phyloP scores from a whole-genome alignment of 2,113 vertebrate species.

The pig (Sus scrofa) region DNA sequence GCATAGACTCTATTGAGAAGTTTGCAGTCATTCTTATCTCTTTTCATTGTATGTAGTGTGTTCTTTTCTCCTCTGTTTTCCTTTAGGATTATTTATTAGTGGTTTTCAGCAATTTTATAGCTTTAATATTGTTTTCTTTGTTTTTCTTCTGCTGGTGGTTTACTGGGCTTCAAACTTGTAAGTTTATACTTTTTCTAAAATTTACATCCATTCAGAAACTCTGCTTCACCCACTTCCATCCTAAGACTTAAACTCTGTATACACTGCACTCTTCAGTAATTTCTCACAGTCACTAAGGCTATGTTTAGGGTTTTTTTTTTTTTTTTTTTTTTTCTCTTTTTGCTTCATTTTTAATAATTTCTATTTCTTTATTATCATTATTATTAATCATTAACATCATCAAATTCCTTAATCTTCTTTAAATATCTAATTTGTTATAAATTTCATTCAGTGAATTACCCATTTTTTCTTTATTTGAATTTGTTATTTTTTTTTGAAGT shows the following conservation, averaged over 20 bases:
- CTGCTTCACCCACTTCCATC: neutral
- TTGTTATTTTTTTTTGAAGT: no score
- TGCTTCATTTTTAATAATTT: conserved; percentile 2
- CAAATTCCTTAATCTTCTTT: neutral
- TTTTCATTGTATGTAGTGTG: neutral
- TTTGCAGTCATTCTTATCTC: neutral
- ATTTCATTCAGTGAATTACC: neutral
- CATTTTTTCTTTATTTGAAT: neutral
- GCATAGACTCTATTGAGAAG: neutral
- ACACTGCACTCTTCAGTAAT: neutral
- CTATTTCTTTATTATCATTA: neutral
- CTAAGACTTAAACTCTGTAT: neutral
- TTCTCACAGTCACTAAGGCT: neutral
- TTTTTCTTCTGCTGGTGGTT: neutral
- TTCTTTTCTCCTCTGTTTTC: neutral
- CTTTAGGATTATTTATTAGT: neutral
- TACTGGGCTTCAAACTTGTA: neutral
- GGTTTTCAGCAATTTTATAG: neutral
- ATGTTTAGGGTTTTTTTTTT: neutral
- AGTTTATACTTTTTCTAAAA: neutral
- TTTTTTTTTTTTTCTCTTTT: neutral
- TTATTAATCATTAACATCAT: neutral
- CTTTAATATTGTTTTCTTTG: neutral
- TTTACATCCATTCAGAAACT: neutral
- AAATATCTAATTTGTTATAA: neutral